Conservation (phyloP, 2,888 invertebrate species). For the Drosophila flavopinicola region DNA sequence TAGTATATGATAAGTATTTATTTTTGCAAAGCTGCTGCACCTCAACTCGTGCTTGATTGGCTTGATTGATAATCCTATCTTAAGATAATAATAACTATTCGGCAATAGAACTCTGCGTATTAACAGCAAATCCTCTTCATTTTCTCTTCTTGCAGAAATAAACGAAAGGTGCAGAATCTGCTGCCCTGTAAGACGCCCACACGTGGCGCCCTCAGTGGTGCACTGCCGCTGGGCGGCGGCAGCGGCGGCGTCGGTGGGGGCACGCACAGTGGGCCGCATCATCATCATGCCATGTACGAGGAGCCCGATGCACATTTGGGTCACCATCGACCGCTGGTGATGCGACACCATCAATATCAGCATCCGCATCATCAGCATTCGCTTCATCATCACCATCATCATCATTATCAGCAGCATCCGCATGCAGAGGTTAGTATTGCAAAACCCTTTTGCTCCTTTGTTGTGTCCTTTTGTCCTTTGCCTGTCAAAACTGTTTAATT, state of each 20-base stretch:
- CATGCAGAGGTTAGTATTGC: slow-evolving; percentile 83
- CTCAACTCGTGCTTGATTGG: too few species aligned
- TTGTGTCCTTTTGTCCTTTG: slow-evolving; percentile 5
- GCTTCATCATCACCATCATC: slow-evolving; percentile 73
- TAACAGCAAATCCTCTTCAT: slow-evolving; percentile 22
- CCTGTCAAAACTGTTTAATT: slow-evolving; percentile 45
- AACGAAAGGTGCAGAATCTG: slow-evolving; percentile 93
- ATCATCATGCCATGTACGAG: slow-evolving; percentile 87
- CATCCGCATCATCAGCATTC: slow-evolving; percentile 78
- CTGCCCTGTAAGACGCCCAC: slow-evolving; percentile 92
- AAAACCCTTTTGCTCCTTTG: background rate
- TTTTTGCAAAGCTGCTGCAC: too few species aligned
- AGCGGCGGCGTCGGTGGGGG: slow-evolving; percentile 83
- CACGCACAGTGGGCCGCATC: slow-evolving; percentile 85
- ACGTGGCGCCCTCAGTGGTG: slow-evolving; percentile 83
- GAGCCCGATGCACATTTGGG: slow-evolving; percentile 89
- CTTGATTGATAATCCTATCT: too few species aligned
- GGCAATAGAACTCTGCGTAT: too few species aligned
- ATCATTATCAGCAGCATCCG: slow-evolving; percentile 76
- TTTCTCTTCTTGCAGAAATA: slow-evolving; percentile 88
- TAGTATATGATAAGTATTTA: background rate
- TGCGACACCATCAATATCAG: slow-evolving; percentile 83
- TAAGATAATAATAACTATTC: too few species aligned
- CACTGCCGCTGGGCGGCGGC: slow-evolving; percentile 78
- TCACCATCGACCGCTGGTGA: slow-evolving; percentile 85